Percentiles rank a stretch among this genome's conserved stretches.
Conservation (phyloP, 2,888 invertebrate species). For the Leucophora obtusa region DNA sequence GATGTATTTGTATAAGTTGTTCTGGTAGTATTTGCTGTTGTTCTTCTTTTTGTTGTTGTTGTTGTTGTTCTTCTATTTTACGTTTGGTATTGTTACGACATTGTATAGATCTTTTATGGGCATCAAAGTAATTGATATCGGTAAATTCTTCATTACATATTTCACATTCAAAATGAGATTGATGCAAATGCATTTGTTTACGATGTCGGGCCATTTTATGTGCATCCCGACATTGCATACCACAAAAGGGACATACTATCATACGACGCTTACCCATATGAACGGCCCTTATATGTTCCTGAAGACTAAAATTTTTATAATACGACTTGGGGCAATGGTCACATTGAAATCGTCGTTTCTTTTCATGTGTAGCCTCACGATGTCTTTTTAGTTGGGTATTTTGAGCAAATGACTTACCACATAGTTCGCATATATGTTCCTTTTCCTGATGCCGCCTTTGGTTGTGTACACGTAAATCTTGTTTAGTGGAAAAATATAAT, state of each 20-base stretch:
- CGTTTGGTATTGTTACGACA: slow-evolving; percentile 74
- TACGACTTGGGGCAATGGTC: slow-evolving; percentile 73
- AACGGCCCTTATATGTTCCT: slow-evolving; percentile 74
- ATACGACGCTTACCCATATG: slow-evolving; percentile 74
- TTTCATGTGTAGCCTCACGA: slow-evolving; percentile 74
- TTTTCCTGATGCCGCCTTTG: slow-evolving; percentile 73
- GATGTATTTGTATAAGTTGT: neutral
- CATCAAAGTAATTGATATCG: slow-evolving; percentile 75
- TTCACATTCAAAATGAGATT: slow-evolving; percentile 71
- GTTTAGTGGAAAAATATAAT: slow-evolving; percentile 74
- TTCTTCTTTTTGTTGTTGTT: slow-evolving; percentile 35
- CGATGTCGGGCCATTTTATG: slow-evolving; percentile 75
- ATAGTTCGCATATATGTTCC: slow-evolving; percentile 74
- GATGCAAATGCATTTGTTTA: slow-evolving; percentile 73
- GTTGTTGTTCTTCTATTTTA: slow-evolving; percentile 60
- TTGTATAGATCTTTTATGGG: slow-evolving; percentile 74
- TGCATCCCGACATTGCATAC: slow-evolving; percentile 75
- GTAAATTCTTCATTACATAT: slow-evolving; percentile 75
- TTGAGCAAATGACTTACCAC: slow-evolving; percentile 74
- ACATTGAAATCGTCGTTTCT: slow-evolving; percentile 73
- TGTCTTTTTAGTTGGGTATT: slow-evolving; percentile 74
- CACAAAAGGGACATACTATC: slow-evolving; percentile 74
- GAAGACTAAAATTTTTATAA: slow-evolving; percentile 74
- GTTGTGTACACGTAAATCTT: slow-evolving; percentile 73
- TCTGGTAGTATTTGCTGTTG: slow-evolving; percentile 21